phyloP scores from a whole-genome alignment of 2,113 vertebrate species.

The Orthonyx spaldingii region DNA sequence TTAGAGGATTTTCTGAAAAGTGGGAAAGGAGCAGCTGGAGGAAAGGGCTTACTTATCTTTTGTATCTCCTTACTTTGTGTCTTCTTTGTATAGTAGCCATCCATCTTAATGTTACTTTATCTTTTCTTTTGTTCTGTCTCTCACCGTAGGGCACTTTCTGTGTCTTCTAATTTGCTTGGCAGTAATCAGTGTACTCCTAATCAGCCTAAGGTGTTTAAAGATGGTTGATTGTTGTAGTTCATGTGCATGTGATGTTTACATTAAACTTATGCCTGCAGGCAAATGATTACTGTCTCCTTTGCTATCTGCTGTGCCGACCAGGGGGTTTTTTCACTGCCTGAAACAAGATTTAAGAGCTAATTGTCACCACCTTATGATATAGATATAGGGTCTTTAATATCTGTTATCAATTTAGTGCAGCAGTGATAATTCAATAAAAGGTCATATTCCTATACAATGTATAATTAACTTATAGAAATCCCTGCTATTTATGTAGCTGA shows the following conservation, averaged over 20 bases:
- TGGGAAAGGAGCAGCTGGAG: background rate
- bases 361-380: background rate
- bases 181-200: background rate
- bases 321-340: background rate
- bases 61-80: background rate
- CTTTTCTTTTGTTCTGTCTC: background rate
- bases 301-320: background rate
- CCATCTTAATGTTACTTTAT: background rate
- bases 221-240: background rate
- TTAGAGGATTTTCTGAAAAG: background rate
- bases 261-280: background rate
- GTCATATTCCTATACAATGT: background rate
- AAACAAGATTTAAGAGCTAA: background rate
- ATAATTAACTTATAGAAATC: background rate
- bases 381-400: background rate
- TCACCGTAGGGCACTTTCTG: background rate
- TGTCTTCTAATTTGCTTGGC: background rate
- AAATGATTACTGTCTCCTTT: background rate
- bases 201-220: background rate
- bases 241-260: background rate
- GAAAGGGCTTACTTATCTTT: background rate
- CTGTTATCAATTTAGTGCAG: background rate
- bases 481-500: background rate
- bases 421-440: background rate
- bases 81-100: background rate